Evolutionary conservation across 2,113 vertebrate genomes (phyloP), one percentile per base, ranked within the genome.

Genomic region (Falcunculus frontatus): DNA sequence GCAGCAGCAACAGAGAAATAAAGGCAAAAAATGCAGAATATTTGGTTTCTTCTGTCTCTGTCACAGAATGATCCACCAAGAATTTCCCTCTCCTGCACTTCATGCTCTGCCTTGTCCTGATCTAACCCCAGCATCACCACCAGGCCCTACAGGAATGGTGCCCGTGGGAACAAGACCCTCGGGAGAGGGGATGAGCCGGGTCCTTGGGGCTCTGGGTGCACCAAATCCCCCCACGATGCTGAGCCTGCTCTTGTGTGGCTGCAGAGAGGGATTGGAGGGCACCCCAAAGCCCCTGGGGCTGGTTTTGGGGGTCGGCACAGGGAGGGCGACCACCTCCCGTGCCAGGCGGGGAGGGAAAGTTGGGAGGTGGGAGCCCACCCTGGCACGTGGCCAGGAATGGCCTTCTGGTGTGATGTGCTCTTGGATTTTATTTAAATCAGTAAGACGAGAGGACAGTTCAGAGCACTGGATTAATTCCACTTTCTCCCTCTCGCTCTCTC

Each of bases 401-500:
- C 98, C 98, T 98, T 98, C 96, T 98, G 97, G 96, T 98, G 97
- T 98, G 98, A 98, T 98, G 97, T 84, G 98, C 98, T 98, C 97
- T 98, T 98, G 98, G 98, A 98, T 98, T 99, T 99, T 99, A 99
- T 99, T 99, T 99, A 99, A 99, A 99, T 97, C 98, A 98, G 98
- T 96, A 97, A 99, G 98, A 99, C 98, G 98, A 99, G 98, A 99
- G 98, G 98, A 99, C 98, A 98, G 99, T 99, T 99, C 99, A 99
- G 98, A 99, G 98, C 98, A 98, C 97, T 98, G 99, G 99, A 99
- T 99, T 99, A 99, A 99, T 99, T 99, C 98, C 97, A 98, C 98
- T 99, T 99, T 97, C 97, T 98, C 97, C 91, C 96, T 84, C 95
- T 97, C 83, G 15, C 92, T 97, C 97, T 97, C 95, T 98, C 95